These are phyloP conservation scores for Eulemur rufifrons DNA, from an alignment of 2,113 vertebrate species.

Conservation along the genomic window DNA sequence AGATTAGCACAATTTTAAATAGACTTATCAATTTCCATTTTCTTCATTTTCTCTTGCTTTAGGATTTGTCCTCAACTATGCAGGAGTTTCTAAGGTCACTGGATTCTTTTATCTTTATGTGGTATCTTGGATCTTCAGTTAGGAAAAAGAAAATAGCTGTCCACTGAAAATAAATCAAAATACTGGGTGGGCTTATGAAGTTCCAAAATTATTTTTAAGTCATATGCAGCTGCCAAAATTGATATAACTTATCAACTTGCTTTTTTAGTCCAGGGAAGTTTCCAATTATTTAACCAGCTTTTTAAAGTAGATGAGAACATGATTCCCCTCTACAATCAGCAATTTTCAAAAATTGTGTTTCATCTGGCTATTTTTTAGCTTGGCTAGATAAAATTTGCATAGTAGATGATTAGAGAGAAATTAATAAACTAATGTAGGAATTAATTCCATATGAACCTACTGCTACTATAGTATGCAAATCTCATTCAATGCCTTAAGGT, in stretches of 20 bases:
- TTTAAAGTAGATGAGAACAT: conserved; percentile 6
- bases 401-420: background rate
- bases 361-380: background rate
- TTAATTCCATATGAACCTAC: background rate
- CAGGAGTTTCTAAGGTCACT: background rate
- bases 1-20: conserved; percentile 25
- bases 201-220: conserved; percentile 56
- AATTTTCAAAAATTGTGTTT: background rate
- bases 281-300: conserved; percentile 7
- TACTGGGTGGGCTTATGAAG: conserved; percentile 47
- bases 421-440: background rate
- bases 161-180: conserved; percentile 43
- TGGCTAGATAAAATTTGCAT: background rate
- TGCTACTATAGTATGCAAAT: background rate
- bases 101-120: conserved; percentile 49
- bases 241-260: background rate
- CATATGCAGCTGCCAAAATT: conserved; percentile 51
- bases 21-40: background rate
- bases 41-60: conserved; percentile 4
- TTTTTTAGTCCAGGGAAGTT: conserved; percentile 21
- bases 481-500: background rate
- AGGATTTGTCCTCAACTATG: background rate
- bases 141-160: background rate
- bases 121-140: background rate
- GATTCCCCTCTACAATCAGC: background rate